These are phyloP conservation scores for Microctonus aethiopoides DNA, from an alignment of 2,888 invertebrate genomes.

Conservation along the genomic window DNA sequence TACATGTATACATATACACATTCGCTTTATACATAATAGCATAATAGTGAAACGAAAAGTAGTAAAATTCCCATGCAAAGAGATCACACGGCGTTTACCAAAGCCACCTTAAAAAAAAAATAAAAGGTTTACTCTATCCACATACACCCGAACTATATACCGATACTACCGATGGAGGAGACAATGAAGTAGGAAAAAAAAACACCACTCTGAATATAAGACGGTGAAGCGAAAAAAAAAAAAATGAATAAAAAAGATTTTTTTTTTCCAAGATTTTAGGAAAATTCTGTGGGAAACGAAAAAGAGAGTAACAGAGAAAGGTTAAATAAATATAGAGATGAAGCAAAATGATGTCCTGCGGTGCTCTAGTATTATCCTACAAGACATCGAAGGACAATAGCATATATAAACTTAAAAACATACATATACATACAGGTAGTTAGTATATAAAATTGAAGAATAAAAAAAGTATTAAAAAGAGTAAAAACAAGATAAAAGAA, in stretches of 20 bases:
- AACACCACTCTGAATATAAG: not conserved
- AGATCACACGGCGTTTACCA: not conserved
- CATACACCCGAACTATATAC: not conserved
- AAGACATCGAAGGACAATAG: not conserved
- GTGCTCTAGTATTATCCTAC: constrained; percentile 53
- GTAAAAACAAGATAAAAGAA: not conserved
- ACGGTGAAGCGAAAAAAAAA: not conserved
- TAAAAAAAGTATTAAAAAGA: not conserved
- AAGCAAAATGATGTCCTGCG: constrained; percentile 47
- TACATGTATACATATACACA: not conserved
- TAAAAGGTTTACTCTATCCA: not conserved
- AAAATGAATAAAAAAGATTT: not conserved
- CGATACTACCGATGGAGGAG: no score
- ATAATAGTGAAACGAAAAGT: not conserved
- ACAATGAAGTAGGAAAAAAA: not conserved
- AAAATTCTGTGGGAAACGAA: constrained; percentile 6
- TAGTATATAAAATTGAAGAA: not conserved
- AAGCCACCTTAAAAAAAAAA: not conserved
- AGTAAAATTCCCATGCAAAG: not conserved
- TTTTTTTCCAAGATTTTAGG: not conserved
- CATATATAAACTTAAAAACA: constrained; percentile 30
- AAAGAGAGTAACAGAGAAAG: constrained; percentile 31
- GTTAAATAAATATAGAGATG: constrained; percentile 54
- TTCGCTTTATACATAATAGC: not conserved
- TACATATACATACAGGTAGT: constrained; percentile 28